A percentile compares a stretch with the other conserved stretches of the same genome.
Evolutionary conservation across 2,888 invertebrate species (phyloP).

Genomic region (Drosophila robusta): DNA sequence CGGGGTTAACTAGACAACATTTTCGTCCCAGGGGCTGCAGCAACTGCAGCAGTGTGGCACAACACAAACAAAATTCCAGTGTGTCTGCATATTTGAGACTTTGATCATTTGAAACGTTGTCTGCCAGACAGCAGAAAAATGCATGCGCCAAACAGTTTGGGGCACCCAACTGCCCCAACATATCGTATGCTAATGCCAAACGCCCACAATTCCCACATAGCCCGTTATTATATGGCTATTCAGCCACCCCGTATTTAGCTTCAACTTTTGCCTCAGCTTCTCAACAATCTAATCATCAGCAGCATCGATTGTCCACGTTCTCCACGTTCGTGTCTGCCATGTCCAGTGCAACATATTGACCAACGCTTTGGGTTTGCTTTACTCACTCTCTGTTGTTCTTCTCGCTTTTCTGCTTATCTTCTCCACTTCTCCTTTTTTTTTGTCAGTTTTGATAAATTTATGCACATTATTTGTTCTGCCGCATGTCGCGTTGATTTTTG

Average conservation of each 20-base stretch:
- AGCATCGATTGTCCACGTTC: conserved; percentile 39
- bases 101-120: conserved; percentile 68
- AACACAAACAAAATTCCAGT: conserved; percentile 57
- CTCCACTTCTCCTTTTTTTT: conserved; percentile 1
- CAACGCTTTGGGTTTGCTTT: conserved; percentile 45
- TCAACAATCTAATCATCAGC: conserved; percentile 65
- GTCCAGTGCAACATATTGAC: conserved; percentile 62
- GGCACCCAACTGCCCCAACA: conserved; percentile 4
- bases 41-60: background rate
- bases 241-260: conserved; percentile 22
- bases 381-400: background rate
- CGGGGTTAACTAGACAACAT: conserved; percentile 37
- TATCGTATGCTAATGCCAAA: conserved; percentile 61
- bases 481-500: conserved; percentile 77
- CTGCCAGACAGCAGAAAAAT: conserved; percentile 45
- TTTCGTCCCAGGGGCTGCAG: conserved; percentile 7
- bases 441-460: conserved; percentile 64
- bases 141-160: conserved; percentile 24
- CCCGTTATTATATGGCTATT: conserved; percentile 65
- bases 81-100: conserved; percentile 79
- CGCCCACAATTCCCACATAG: conserved; percentile 16
- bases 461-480: conserved; percentile 76
- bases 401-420: background rate
- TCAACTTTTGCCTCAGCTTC: conserved; percentile 23
- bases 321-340: conserved; percentile 5